Conservation (phyloP, 2,113 vertebrate genomes). For the Myodes glareolus region DNA sequence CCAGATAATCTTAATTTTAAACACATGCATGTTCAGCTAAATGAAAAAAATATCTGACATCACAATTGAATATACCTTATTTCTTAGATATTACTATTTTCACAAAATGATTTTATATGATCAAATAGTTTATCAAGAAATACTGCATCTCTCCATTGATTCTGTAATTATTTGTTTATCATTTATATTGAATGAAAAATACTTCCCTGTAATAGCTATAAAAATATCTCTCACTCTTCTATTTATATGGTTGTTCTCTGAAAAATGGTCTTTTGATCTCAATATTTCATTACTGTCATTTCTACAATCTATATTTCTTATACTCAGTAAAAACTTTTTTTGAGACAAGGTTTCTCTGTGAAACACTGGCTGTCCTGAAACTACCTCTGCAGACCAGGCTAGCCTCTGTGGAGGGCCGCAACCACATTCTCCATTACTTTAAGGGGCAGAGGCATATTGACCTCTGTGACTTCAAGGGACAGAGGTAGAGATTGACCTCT, state of each 20-base stretch:
- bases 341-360: too few species aligned
- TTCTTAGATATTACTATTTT: neutral
- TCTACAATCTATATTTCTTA: neutral
- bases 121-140: constrained; percentile 10
- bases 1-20: constrained; percentile 34
- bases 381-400: too few species aligned
- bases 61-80: constrained; percentile 21
- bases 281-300: neutral
- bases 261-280: neutral
- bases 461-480: too few species aligned
- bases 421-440: too few species aligned
- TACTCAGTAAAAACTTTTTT: neutral
- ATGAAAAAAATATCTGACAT: constrained; percentile 36
- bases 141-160: neutral
- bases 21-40: neutral
- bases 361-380: too few species aligned
- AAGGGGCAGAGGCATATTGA: too few species aligned
- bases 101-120: neutral
- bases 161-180: constrained; percentile 4
- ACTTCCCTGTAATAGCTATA: neutral
- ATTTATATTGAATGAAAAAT: constrained; percentile 52
- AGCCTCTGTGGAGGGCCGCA: too few species aligned
- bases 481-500: too few species aligned
- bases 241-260: neutral
- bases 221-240: neutral